Conservation (phyloP, 2,797 vertebrate genomes). For the Catostomus latipinnis region DNA sequence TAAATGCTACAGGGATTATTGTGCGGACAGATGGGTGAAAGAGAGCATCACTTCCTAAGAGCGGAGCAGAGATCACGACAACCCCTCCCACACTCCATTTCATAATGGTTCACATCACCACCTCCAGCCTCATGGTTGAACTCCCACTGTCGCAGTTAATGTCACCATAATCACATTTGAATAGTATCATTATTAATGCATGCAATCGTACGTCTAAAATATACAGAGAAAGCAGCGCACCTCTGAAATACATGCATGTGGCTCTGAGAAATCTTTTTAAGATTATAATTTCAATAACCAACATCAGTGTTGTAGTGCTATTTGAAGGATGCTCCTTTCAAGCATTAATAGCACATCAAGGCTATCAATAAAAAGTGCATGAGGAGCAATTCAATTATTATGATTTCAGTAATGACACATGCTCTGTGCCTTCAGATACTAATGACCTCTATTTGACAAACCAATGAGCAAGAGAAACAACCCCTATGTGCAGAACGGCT, state of each 20-base stretch:
- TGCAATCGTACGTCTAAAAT: background rate
- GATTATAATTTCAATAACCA: background rate
- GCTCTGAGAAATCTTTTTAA: background rate
- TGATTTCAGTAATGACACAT: constrained; percentile 17
- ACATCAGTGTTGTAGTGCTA: background rate
- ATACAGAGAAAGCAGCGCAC: background rate
- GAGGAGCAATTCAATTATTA: constrained; percentile 13
- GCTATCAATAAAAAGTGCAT: background rate
- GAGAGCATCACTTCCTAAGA: constrained; percentile 78
- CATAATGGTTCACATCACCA: constrained; percentile 32
- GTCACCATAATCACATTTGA: constrained; percentile 21
- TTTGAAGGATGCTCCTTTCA: background rate
- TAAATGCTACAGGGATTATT: constrained; percentile 83
- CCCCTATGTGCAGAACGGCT: background rate
- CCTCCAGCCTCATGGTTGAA: constrained; percentile 46
- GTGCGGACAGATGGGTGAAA: constrained; percentile 80
- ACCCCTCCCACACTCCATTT: constrained; percentile 10
- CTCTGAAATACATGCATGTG: background rate
- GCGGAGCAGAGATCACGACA: constrained; percentile 57
- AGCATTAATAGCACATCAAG: background rate
- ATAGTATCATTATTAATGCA: background rate
- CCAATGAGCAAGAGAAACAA: background rate
- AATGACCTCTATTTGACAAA: constrained; percentile 28
- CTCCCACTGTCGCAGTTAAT: constrained; percentile 14
- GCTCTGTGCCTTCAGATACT: constrained; percentile 5